Evolutionary conservation across 2,888 invertebrate genomes (phyloP).

Genomic region (Cheilosia scutellata): DNA sequence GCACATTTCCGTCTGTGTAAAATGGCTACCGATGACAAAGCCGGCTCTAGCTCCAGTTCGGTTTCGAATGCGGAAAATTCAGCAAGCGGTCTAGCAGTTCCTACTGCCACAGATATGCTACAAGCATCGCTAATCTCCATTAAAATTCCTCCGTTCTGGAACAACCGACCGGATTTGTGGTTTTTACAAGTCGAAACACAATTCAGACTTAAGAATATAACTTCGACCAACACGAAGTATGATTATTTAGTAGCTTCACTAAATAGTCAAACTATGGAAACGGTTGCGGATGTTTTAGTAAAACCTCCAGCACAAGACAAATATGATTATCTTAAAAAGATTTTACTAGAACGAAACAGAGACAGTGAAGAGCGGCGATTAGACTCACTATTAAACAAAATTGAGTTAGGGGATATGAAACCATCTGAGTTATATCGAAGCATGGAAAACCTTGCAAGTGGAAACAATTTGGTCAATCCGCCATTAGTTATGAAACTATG

Average conservation of each 20-base stretch:
- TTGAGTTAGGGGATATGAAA: constrained; percentile 11
- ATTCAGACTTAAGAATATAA: constrained; percentile 25
- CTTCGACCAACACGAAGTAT: constrained; percentile 26
- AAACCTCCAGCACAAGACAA: constrained; percentile 16
- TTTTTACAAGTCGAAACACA: constrained; percentile 42
- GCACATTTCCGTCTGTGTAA: too few relatives aligned
- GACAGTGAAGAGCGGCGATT: constrained; percentile 43
- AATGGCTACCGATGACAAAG: too few relatives aligned
- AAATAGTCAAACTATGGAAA: constrained; percentile 16
- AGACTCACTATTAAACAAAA: constrained; percentile 31
- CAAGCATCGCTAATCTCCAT: too few relatives aligned
- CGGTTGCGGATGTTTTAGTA: constrained; percentile 23
- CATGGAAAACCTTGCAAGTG: constrained; percentile 3
- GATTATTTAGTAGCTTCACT: constrained; percentile 28
- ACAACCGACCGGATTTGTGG: constrained; percentile 48
- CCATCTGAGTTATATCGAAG: constrained; percentile 20
- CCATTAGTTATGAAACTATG: constrained; percentile 21
- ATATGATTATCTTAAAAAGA: constrained; percentile 20
- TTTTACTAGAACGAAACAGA: constrained; percentile 28
- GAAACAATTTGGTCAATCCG: constrained; percentile 8
- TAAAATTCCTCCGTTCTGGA: constrained; percentile 44
- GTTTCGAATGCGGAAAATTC: not conserved
- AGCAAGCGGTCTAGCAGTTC: too few relatives aligned
- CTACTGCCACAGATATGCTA: too few relatives aligned
- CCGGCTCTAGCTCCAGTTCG: too few relatives aligned